These are phyloP conservation scores for Pao palembangensis DNA, from an alignment of 2,113 vertebrate species.

Conservation along the genomic window DNA sequence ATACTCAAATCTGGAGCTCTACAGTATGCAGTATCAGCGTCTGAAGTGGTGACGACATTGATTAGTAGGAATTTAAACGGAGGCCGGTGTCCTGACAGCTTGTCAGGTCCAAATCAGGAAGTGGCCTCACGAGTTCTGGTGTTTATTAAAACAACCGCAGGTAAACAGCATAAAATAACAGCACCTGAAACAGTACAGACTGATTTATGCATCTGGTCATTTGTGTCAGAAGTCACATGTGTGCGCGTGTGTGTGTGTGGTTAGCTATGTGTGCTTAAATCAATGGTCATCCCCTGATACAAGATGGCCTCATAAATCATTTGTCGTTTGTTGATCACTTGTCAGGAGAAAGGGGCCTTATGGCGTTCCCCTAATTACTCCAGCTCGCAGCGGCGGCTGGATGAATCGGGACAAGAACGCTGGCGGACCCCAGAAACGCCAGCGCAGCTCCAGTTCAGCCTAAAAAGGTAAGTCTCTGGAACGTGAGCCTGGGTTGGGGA, in stretches of 20 bases:
- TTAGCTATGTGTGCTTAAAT: conserved; percentile 70
- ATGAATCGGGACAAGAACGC: conserved; percentile 61
- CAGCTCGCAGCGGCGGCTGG: conserved; percentile 58
- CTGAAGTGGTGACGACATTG: conserved; percentile 48
- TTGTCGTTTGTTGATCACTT: conserved; percentile 77
- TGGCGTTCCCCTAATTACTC: conserved; percentile 70
- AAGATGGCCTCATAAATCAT: conserved; percentile 81
- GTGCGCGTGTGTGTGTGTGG: conserved; percentile 13
- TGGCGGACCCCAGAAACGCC: conserved; percentile 45
- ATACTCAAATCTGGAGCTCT: conserved; percentile 52
- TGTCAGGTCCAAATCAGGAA: conserved; percentile 49
- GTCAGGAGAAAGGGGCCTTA: conserved; percentile 67
- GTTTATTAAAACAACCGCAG: conserved; percentile 52
- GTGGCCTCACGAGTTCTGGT: conserved; percentile 34
- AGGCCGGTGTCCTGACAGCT: conserved; percentile 36
- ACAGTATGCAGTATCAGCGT: conserved; percentile 63
- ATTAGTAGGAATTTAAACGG: conserved; percentile 50
- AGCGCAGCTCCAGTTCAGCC: conserved; percentile 38
- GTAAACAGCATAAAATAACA: conserved; percentile 57
- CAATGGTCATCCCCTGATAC: conserved; percentile 82
- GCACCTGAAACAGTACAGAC: conserved; percentile 34
- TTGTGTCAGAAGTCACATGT: conserved; percentile 40
- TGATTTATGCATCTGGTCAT: conserved; percentile 64
- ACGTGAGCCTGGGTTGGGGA: neutral
- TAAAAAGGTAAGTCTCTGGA: conserved; percentile 15